phyloP scores from a whole-genome alignment of 2,113 vertebrate genomes.

The Anthoscopus minutus region DNA sequence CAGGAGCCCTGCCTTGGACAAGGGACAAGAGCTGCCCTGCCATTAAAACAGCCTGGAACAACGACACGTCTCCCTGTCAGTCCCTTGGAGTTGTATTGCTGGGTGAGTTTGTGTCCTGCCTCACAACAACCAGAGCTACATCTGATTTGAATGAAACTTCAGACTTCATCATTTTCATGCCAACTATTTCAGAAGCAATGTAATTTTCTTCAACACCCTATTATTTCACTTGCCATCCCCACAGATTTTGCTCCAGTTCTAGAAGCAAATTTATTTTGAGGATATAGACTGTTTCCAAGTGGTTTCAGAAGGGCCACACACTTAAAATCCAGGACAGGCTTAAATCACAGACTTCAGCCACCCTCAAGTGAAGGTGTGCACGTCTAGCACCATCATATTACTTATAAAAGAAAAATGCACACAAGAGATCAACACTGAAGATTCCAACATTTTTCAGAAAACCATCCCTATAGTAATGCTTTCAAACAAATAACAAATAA shows the following conservation, averaged over 20 bases:
- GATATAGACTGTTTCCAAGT: constrained; percentile 72
- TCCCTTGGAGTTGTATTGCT: neutral
- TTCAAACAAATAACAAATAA: neutral
- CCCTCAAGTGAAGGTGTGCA: neutral
- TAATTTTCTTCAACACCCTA: constrained; percentile 69
- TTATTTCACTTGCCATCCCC: constrained; percentile 73
- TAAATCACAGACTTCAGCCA: neutral
- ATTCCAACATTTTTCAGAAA: neutral
- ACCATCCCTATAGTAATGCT: neutral
- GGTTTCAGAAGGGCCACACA: constrained; percentile 52
- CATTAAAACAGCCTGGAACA: neutral
- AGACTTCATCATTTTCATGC: constrained; percentile 66
- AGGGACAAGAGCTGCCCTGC: neutral
- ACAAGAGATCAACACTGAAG: neutral
- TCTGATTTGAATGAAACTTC: constrained; percentile 74
- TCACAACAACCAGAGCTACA: constrained; percentile 53
- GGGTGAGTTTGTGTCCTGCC: neutral
- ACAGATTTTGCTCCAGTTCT: constrained; percentile 66
- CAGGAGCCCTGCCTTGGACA: neutral
- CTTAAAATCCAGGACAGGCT: neutral
- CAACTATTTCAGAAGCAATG: constrained; percentile 67
- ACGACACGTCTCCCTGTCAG: neutral
- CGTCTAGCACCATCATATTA: neutral
- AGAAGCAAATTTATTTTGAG: constrained; percentile 73
- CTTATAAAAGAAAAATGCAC: neutral